These are phyloP conservation scores for Drosophila ohnishii DNA, from an alignment of 1,140 invertebrate species.

Conservation along the genomic window DNA sequence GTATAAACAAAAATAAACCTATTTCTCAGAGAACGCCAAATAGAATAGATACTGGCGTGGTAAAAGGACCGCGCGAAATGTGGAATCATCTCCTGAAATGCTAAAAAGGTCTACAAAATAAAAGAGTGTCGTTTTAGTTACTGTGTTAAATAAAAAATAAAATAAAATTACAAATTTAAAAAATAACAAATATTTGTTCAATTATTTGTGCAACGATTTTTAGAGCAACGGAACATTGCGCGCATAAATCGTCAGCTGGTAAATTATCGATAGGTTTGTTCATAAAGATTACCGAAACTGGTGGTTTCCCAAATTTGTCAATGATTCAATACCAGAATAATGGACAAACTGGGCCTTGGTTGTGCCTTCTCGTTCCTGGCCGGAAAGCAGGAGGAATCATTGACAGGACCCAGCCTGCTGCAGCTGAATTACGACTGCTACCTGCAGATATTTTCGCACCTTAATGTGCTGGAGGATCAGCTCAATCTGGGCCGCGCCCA, in stretches of 20 bases:
- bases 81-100: conserved; percentile 68
- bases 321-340: conserved; percentile 17
- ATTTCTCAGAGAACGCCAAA: conserved; percentile 67
- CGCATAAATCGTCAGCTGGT: conserved; percentile 12
- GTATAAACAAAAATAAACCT: conserved; percentile 69
- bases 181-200: too few species aligned
- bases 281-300: neutral
- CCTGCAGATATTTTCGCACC: conserved; percentile 53
- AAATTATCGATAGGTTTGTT: conserved; percentile 28
- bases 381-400: conserved; percentile 25
- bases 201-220: too few species aligned
- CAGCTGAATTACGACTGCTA: conserved; percentile 68
- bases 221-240: too few species aligned
- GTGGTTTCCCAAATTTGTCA: neutral
- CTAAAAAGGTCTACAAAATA: conserved; percentile 56
- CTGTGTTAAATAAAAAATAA: too few species aligned
- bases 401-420: conserved; percentile 30
- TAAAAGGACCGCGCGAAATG: conserved; percentile 60
- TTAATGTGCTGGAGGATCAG: conserved; percentile 54
- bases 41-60: conserved; percentile 64
- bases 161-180: too few species aligned
- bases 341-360: conserved; percentile 54
- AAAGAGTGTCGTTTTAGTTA: too few species aligned
- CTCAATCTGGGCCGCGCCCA: conserved; percentile 59
- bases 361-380: conserved; percentile 58